A percentile compares a stretch with the other conserved stretches of the same genome.
Evolutionary conservation across 2,113 vertebrate genomes (phyloP).

Genomic region (Podilymbus podiceps): DNA sequence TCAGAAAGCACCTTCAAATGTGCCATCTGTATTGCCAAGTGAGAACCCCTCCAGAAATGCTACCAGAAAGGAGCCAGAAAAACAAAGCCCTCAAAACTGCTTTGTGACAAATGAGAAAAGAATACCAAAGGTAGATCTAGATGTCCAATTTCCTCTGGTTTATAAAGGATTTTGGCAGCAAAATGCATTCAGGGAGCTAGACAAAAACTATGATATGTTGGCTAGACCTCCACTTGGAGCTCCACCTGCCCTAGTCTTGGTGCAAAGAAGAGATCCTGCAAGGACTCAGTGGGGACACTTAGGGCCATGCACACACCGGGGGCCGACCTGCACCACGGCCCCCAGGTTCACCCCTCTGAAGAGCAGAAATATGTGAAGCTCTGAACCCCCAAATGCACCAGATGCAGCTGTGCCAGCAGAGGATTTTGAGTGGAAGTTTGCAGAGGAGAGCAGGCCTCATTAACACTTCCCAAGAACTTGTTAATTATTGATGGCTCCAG

Average conservation of each 20-base stretch:
- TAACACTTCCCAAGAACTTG: background rate
- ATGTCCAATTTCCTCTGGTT: background rate
- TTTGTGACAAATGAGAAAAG: background rate
- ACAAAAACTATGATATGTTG: background rate
- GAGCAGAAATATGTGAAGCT: rapidly evolving
- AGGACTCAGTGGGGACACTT: rapidly evolving
- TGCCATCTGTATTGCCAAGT: background rate
- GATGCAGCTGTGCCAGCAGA: background rate
- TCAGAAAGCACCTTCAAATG: background rate
- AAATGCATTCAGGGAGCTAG: background rate
- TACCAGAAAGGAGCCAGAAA: background rate
- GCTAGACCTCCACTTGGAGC: background rate
- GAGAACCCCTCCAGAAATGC: background rate
- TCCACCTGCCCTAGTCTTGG: background rate
- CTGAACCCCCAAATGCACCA: background rate
- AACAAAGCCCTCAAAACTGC: background rate
- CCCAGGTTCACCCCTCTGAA: background rate
- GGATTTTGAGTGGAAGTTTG: background rate
- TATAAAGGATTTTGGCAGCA: background rate
- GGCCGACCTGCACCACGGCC: rapidly evolving
- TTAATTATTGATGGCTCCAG: slow-evolving; percentile 26
- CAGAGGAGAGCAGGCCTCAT: background rate
- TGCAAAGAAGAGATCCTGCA: background rate
- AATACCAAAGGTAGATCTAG: background rate
- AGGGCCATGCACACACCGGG: background rate